Conservation (phyloP, 2,888 invertebrate genomes). For the Eupelmus urozonus region DNA sequence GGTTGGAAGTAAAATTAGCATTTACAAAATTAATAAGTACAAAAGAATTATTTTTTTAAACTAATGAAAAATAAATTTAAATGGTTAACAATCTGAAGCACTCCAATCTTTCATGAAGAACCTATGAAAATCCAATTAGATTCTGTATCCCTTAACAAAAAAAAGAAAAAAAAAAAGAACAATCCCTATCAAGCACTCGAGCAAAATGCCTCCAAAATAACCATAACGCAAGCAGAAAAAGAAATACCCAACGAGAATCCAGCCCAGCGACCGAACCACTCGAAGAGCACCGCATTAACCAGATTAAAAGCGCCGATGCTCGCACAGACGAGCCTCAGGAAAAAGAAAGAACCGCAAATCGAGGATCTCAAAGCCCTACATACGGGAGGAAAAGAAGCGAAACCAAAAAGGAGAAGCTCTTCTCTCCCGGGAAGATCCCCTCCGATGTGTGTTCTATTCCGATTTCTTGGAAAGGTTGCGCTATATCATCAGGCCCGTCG, state of each 20-base stretch:
- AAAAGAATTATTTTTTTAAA: too few species aligned
- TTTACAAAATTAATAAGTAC: too few species aligned
- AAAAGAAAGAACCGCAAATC: constrained; percentile 7
- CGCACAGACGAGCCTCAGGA: background rate
- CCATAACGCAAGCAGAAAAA: background rate
- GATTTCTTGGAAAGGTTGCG: background rate
- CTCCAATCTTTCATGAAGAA: too few species aligned
- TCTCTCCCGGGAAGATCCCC: too few species aligned
- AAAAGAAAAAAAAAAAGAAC: background rate
- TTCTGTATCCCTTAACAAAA: too few species aligned
- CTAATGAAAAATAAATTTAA: too few species aligned
- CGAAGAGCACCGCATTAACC: constrained; percentile 37
- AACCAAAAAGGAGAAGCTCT: background rate
- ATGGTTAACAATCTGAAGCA: too few species aligned
- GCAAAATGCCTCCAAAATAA: constrained; percentile 1
- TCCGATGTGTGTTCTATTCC: constrained; percentile 16
- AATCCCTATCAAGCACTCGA: background rate
- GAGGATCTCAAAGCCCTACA: background rate
- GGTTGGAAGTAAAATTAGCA: too few species aligned
- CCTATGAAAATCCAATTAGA: too few species aligned
- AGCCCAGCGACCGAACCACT: background rate
- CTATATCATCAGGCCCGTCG: constrained; percentile 28
- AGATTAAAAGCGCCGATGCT: constrained; percentile 44
- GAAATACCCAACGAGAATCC: background rate
- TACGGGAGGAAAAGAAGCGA: background rate